Conservation (phyloP, 2,888 invertebrate species). For the Harpalus rufipes region DNA sequence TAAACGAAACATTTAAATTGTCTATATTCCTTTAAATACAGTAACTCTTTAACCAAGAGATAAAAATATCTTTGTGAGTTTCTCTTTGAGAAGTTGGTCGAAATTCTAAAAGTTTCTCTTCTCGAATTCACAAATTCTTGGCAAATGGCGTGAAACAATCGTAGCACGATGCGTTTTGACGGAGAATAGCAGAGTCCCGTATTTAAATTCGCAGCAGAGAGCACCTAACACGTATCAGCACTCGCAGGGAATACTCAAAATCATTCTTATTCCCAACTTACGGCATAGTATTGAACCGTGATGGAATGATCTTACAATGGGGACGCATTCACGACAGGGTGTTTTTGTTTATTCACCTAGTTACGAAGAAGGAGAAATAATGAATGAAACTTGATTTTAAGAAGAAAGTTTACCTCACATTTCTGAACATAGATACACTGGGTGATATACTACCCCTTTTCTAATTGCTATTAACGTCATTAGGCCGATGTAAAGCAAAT, state of each 20-base stretch:
- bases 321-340: neutral
- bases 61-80: neutral
- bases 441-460: no score
- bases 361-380: neutral
- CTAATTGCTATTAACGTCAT: no score
- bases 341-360: neutral
- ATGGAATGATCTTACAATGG: constrained; percentile 8
- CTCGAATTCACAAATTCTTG: constrained; percentile 30
- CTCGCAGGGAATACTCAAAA: constrained; percentile 47
- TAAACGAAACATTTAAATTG: no score
- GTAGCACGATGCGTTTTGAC: constrained; percentile 38
- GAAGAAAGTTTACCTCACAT: no score
- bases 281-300: constrained; percentile 15
- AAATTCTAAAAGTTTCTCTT: constrained; percentile 29
- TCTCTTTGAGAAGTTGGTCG: neutral
- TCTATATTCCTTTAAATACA: neutral
- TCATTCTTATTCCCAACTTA: constrained; percentile 24
- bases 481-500: no score
- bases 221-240: constrained; percentile 47
- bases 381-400: neutral
- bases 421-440: no score
- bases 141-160: constrained; percentile 51
- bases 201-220: constrained; percentile 43
- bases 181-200: constrained; percentile 16
- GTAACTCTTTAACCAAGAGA: neutral